phyloP scores from a whole-genome alignment of 2,888 invertebrate genomes.

The Phrixothrix hirtus region DNA sequence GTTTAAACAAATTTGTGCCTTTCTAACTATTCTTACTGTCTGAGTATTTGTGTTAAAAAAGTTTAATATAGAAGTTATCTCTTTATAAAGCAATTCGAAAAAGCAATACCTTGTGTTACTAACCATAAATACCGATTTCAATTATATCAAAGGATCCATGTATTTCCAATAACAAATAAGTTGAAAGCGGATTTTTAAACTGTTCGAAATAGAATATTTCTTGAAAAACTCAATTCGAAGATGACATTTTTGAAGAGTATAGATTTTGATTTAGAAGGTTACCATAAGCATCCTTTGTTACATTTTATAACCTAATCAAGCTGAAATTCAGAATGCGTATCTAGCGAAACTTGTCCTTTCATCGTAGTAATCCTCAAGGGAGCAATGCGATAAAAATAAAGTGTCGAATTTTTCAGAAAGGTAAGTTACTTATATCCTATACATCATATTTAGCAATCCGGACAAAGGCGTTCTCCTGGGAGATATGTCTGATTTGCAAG shows the following conservation, averaged over 20 bases:
- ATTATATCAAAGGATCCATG: too few species aligned
- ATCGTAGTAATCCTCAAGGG: slow-evolving; percentile 29
- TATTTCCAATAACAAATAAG: too few species aligned
- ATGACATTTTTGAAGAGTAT: slow-evolving; percentile 6
- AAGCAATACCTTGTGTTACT: too few species aligned
- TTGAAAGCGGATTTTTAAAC: too few species aligned
- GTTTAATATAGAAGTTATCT: too few species aligned
- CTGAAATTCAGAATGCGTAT: slow-evolving; percentile 31
- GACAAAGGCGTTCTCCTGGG: slow-evolving; percentile 33
- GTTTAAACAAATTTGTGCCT: too few species aligned
- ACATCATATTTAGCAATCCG: slow-evolving; percentile 39
- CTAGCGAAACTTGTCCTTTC: slow-evolving; percentile 35
- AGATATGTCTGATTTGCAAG: slow-evolving; percentile 28
- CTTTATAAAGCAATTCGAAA: too few species aligned
- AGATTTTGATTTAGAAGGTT: slow-evolving; percentile 12
- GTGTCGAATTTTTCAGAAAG: slow-evolving; percentile 36
- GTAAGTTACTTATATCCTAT: slow-evolving; percentile 37
- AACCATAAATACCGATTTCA: too few species aligned
- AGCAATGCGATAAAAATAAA: slow-evolving; percentile 40
- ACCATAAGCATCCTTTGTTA: slow-evolving; percentile 10
- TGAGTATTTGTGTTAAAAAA: too few species aligned
- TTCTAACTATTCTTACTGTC: too few species aligned
- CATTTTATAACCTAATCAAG: slow-evolving; percentile 27
- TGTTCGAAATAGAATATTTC: too few species aligned
- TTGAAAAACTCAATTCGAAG: not conserved